These are phyloP conservation scores for Digitonthophagus gazella DNA, from an alignment of 2,888 invertebrate species.

Conservation along the genomic window DNA sequence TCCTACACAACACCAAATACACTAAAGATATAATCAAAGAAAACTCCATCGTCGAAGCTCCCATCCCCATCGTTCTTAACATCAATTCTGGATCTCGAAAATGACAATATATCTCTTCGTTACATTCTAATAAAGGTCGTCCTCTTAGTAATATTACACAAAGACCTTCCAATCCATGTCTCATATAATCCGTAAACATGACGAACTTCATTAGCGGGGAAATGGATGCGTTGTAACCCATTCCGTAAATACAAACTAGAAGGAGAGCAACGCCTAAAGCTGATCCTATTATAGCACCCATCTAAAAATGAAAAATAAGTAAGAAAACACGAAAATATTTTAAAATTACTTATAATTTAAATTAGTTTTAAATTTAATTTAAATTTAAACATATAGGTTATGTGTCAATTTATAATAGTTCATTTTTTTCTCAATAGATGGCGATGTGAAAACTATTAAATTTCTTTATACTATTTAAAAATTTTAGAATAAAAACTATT, in stretches of 20 bases:
- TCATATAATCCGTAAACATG: conserved; percentile 62
- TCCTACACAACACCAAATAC: conserved; percentile 21
- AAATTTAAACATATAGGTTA: not conserved
- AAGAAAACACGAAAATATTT: conserved; percentile 17
- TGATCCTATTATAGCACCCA: conserved; percentile 61
- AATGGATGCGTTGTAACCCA: conserved; percentile 60
- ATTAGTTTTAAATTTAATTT: too few relatives aligned
- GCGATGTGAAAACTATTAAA: too few relatives aligned
- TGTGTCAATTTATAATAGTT: too few relatives aligned
- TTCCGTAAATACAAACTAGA: conserved; percentile 60
- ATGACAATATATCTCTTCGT: conserved; percentile 28
- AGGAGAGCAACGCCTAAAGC: conserved; percentile 58
- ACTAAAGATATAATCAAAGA: conserved; percentile 17
- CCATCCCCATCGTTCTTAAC: conserved; percentile 29
- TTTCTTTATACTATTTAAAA: too few relatives aligned
- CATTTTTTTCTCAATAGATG: too few relatives aligned
- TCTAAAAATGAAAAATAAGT: conserved; percentile 50
- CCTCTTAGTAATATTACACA: not conserved
- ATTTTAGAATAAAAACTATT: too few relatives aligned
- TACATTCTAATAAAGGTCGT: conserved; percentile 19
- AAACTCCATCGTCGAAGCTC: conserved; percentile 13
- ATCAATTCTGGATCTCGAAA: conserved; percentile 29
- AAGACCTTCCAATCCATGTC: conserved; percentile 65
- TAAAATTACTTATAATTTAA: too few relatives aligned
- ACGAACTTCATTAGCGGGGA: conserved; percentile 56